Conservation (phyloP, 2,113 vertebrate species). For the Silurus glanis region DNA sequence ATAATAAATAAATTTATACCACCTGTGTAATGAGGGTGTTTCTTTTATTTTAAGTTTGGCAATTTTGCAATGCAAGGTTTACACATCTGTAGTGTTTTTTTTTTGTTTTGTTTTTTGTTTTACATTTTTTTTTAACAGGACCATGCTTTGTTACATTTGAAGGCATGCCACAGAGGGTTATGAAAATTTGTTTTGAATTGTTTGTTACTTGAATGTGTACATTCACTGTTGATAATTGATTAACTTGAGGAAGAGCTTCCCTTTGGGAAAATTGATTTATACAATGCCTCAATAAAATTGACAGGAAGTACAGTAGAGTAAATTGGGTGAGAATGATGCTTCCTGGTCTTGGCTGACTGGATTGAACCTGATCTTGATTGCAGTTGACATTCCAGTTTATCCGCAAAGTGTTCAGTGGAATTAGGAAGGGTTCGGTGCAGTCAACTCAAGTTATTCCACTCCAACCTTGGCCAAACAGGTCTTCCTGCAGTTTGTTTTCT, state of each 20-base stretch:
- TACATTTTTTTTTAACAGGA: no score
- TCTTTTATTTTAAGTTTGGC: neutral
- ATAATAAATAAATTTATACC: conserved; percentile 43
- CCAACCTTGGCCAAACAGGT: no score
- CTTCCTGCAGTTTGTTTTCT: neutral
- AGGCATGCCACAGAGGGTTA: neutral
- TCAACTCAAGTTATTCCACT: no score
- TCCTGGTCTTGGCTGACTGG: no score
- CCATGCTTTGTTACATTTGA: neutral
- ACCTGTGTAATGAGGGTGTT: neutral
- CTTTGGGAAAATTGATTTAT: neutral
- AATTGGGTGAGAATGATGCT: no score
- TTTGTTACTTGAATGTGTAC: no score
- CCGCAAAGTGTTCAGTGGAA: no score
- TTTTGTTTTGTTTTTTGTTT: no score
- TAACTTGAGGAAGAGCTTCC: neutral
- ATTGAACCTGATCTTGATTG: no score
- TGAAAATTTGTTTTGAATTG: neutral
- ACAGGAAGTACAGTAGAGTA: neutral
- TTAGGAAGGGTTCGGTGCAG: no score
- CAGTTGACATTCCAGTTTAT: no score
- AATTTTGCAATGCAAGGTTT: neutral
- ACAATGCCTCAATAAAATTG: neutral
- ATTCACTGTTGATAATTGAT: neutral
- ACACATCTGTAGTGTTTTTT: neutral